These are phyloP conservation scores for Lochmaea capreae DNA, from an alignment of 2,888 invertebrate genomes.

Conservation along the genomic window DNA sequence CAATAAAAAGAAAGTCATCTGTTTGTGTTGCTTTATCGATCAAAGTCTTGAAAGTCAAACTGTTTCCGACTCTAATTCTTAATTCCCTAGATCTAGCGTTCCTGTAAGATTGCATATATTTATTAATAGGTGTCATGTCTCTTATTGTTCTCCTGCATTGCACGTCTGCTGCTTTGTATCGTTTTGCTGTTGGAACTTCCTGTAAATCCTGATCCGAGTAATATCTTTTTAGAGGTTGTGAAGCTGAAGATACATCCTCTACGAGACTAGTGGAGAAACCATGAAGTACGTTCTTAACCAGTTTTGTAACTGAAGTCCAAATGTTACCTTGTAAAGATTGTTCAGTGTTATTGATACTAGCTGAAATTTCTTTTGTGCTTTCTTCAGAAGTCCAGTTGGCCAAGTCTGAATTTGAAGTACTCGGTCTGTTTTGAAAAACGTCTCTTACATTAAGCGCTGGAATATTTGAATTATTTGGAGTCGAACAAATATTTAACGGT, in stretches of 20 bases:
- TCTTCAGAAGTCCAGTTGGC: conserved; percentile 16
- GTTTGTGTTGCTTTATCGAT: conserved; percentile 59
- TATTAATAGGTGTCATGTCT: conserved; percentile 40
- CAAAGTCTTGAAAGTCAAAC: conserved; percentile 36
- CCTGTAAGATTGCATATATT: conserved; percentile 13
- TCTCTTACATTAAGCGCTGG: conserved; percentile 34
- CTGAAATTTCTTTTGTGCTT: conserved; percentile 5
- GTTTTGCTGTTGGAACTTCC: conserved; percentile 49
- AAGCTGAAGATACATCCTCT: conserved; percentile 12
- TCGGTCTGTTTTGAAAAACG: conserved; percentile 24
- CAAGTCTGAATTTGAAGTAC: conserved; percentile 25
- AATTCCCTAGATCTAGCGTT: conserved; percentile 30
- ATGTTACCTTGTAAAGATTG: conserved; percentile 24
- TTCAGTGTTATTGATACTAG: conserved; percentile 15
- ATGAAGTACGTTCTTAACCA: conserved; percentile 38
- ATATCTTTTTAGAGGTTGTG: conserved; percentile 37
- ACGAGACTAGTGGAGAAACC: conserved; percentile 28
- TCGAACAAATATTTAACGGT: conserved; percentile 46
- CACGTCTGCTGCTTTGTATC: conserved; percentile 57
- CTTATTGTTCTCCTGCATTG: conserved; percentile 58
- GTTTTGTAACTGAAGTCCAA: conserved; percentile 40
- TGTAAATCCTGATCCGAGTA: conserved; percentile 37
- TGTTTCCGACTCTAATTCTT: conserved; percentile 32
- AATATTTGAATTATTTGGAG: conserved; percentile 40
- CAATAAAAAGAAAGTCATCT: conserved; percentile 46